These are phyloP conservation scores for Caprella mutica DNA, from an alignment of 2,888 invertebrate species.

Conservation along the genomic window DNA sequence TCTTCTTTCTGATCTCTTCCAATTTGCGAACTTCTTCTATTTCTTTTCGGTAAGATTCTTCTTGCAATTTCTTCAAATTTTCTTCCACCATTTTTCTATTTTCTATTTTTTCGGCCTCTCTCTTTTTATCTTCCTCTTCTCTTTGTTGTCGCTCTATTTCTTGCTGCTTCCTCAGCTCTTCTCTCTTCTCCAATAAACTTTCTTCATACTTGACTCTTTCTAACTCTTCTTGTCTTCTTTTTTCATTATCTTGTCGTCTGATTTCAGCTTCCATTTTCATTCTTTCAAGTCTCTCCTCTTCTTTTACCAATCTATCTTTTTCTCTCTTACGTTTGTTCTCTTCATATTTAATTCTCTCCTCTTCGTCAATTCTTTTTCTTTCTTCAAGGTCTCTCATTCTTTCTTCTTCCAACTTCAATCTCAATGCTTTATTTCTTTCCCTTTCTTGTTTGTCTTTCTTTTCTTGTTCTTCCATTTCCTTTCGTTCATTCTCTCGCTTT, in stretches of 20 bases:
- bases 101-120: slow-evolving; percentile 1
- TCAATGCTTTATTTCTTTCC: background rate
- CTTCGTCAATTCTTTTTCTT: slow-evolving; percentile 1
- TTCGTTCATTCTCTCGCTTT: too few species aligned
- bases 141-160: background rate
- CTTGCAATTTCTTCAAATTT: background rate
- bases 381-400: background rate
- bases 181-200: background rate
- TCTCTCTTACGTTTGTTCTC: slow-evolving; percentile 5
- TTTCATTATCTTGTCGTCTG: too few species aligned
- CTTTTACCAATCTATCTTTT: slow-evolving; percentile 10
- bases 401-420: slow-evolving; percentile 5
- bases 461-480: too few species aligned
- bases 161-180: background rate
- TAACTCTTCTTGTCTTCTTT: background rate
- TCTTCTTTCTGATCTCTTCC: background rate
- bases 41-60: too few species aligned
- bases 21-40: background rate
- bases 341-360: slow-evolving; percentile 4
- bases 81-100: slow-evolving; percentile 4
- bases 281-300: too few species aligned
- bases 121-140: background rate
- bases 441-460: background rate
- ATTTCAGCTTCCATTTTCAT: too few species aligned
- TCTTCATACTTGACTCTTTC: slow-evolving; percentile 4